A percentile compares a stretch with the other conserved stretches of the same genome.
These are phyloP conservation scores for Stichopus chloronotus DNA, from an alignment of 35 echinoderm and acorn worm species.

Conservation along the genomic window DNA sequence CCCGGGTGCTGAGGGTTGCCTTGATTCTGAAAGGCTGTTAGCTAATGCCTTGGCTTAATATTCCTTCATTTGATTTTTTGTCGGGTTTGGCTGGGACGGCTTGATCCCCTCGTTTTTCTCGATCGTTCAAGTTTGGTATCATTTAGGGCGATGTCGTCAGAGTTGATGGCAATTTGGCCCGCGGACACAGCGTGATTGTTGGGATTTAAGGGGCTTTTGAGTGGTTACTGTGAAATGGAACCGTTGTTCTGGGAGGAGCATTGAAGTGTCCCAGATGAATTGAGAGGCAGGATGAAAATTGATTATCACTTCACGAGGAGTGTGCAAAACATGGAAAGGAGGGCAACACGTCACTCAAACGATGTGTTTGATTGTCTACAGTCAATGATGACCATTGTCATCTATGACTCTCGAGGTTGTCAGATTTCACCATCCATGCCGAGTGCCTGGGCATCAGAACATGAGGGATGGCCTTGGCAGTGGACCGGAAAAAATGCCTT, in stretches of 20 bases:
- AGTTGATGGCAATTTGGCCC: slow-evolving; percentile 42
- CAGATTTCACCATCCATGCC: not conserved
- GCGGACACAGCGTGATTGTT: slow-evolving; percentile 44
- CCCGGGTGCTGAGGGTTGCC: slow-evolving; percentile 23
- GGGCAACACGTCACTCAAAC: slow-evolving; percentile 49
- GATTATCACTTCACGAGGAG: slow-evolving; percentile 51
- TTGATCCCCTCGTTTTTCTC: slow-evolving; percentile 3
- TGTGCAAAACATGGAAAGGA: slow-evolving; percentile 9
- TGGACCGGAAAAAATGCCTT: no score
- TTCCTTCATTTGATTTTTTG: slow-evolving; percentile 45
- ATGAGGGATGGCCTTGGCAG: no score
- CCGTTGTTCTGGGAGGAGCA: slow-evolving; percentile 46
- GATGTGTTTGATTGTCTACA: slow-evolving; percentile 10
- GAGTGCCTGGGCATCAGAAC: not conserved
- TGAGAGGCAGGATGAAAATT: slow-evolving; percentile 44
- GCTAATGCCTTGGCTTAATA: slow-evolving; percentile 51
- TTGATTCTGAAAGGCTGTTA: slow-evolving; percentile 52
- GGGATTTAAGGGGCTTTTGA: slow-evolving; percentile 48
- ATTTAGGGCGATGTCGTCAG: slow-evolving; percentile 41
- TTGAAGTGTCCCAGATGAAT: slow-evolving; percentile 40
- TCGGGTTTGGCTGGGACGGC: slow-evolving; percentile 25
- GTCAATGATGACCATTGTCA: slow-evolving; percentile 2
- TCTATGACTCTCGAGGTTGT: not conserved
- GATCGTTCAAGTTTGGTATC: slow-evolving; percentile 20
- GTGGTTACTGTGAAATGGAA: slow-evolving; percentile 55